phyloP scores from a whole-genome alignment of 2,888 invertebrate species.

The Netelia melanura region DNA sequence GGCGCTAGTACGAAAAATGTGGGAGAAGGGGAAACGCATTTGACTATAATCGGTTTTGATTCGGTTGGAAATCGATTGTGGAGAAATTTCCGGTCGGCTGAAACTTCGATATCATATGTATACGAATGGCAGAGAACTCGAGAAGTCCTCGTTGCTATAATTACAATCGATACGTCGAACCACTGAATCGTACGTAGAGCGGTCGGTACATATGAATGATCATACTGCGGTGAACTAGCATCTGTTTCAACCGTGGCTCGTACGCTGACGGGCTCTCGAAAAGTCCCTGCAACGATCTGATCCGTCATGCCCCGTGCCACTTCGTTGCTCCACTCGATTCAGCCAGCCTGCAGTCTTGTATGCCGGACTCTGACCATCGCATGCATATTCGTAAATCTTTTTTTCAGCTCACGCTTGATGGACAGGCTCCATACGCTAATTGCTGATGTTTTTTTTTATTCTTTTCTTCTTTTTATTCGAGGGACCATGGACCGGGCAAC shows the following conservation, averaged over 20 bases:
- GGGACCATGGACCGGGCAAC: slow-evolving; percentile 76
- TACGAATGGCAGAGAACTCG: slow-evolving; percentile 46
- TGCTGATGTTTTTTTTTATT: slow-evolving; percentile 75
- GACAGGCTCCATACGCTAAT: slow-evolving; percentile 83
- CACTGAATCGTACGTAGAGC: slow-evolving; percentile 66
- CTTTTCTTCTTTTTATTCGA: slow-evolving; percentile 64
- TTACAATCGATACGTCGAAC: slow-evolving; percentile 69
- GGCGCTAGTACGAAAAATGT: neutral
- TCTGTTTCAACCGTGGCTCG: slow-evolving; percentile 67
- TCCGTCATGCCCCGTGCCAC: slow-evolving; percentile 45
- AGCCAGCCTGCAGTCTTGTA: slow-evolving; percentile 40
- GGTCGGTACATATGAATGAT: slow-evolving; percentile 72
- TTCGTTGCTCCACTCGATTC: slow-evolving; percentile 32
- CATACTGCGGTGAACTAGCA: slow-evolving; percentile 69
- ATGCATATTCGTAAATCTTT: slow-evolving; percentile 77
- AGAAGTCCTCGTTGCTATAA: slow-evolving; percentile 60
- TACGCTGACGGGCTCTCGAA: slow-evolving; percentile 50
- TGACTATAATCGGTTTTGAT: slow-evolving; percentile 69
- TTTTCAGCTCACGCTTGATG: slow-evolving; percentile 74
- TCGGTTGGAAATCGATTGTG: slow-evolving; percentile 68
- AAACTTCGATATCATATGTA: slow-evolving; percentile 63
- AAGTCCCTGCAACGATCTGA: slow-evolving; percentile 60
- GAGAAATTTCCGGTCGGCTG: slow-evolving; percentile 68
- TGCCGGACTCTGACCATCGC: slow-evolving; percentile 3
- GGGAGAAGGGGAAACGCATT: slow-evolving; percentile 54